Percentiles rank a stretch among this genome's conserved stretches.
Evolutionary conservation across 2,888 invertebrate species (phyloP).

Genomic region (Eupeodes latifasciatus): DNA sequence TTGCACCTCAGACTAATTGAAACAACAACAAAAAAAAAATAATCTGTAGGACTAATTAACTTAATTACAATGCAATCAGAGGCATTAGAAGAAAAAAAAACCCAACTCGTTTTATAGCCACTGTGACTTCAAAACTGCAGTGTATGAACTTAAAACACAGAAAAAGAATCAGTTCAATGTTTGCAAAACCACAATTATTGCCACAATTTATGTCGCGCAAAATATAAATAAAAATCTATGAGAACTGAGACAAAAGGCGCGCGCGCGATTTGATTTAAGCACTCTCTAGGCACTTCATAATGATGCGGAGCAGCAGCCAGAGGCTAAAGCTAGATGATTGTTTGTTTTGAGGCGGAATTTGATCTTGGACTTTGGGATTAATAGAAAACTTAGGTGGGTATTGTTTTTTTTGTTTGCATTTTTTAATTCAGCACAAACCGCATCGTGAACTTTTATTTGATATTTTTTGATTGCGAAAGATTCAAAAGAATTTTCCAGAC

Average conservation of each 20-base stretch:
- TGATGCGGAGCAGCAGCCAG: neutral
- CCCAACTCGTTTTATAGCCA: slow-evolving; percentile 5
- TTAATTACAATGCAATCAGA: slow-evolving; percentile 47
- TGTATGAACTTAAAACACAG: slow-evolving; percentile 47
- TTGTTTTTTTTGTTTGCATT: too few relatives aligned
- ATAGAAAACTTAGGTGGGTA: slow-evolving; percentile 1
- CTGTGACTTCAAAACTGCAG: neutral
- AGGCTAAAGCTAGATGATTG: slow-evolving; percentile 12
- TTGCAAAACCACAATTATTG: slow-evolving; percentile 66
- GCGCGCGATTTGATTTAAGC: slow-evolving; percentile 28
- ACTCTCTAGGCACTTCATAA: slow-evolving; percentile 4
- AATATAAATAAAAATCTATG: slow-evolving; percentile 39
- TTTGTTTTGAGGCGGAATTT: slow-evolving; percentile 50
- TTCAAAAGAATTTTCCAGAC: neutral
- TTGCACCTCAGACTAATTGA: slow-evolving; percentile 39
- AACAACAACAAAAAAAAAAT: slow-evolving; percentile 6
- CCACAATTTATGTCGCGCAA: slow-evolving; percentile 63
- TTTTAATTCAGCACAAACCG: slow-evolving; percentile 39
- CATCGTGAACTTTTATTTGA: slow-evolving; percentile 39
- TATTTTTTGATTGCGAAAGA: slow-evolving; percentile 29
- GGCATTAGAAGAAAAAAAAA: neutral
- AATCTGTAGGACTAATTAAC: slow-evolving; percentile 44
- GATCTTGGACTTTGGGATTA: slow-evolving; percentile 73
- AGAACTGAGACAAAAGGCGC: slow-evolving; percentile 49
- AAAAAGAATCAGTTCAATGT: slow-evolving; percentile 68